Base-by-base conservation (phyloP, 1,140 invertebrate genomes). In the Dendrolimus punctatus region DNA sequence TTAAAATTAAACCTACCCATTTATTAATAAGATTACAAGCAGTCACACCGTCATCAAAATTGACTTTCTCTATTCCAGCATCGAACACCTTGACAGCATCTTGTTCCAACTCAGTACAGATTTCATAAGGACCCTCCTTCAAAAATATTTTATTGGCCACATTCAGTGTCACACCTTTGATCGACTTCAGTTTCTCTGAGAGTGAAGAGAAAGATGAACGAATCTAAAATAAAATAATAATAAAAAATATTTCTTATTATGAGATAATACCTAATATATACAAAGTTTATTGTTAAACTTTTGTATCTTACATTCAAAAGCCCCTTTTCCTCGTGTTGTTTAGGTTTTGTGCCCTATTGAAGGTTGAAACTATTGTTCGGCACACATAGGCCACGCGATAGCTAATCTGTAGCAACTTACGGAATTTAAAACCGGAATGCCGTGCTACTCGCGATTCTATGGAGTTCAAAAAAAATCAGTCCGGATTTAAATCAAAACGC, bases 121-220 rank as follows among this genome's bases (percentile, higher is more conserved):
- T 60, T 5, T 84, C 78, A 59, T 83, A 80, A 3, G 39, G 53
- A 54, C 83, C 79, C 4, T 84, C 78, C 55, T 75, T 73, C 5
- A 86, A 57, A 40, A 83, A 86, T 9, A 86, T 75, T 46, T 76
- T 81, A 50, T 86, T 86, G 39, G 83, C 83, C 23, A 83, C 66
- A 59, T 77, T 68, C 8, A 86, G 53, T 45, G 79, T 84, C 4
- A 86, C 66, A 39, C 80, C 83, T 46, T 81, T 76, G 2, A 84
- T 56, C 0, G 72, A 54, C 53, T 68, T 80, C 40, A 85, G 47
- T 43, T 70, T 80, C 6, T 62, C 54, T 37, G 80, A 66, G 3
- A 81, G 61, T 10, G 51, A 38, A 6, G 67, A 53, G 46, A 84
- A 85, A 55, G 72, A 67, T 43, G 71, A 71, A 37, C 82, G 79